These are phyloP conservation scores for Sarcophaga rosellei DNA, from an alignment of 2,888 invertebrate genomes.

Conservation along the genomic window DNA sequence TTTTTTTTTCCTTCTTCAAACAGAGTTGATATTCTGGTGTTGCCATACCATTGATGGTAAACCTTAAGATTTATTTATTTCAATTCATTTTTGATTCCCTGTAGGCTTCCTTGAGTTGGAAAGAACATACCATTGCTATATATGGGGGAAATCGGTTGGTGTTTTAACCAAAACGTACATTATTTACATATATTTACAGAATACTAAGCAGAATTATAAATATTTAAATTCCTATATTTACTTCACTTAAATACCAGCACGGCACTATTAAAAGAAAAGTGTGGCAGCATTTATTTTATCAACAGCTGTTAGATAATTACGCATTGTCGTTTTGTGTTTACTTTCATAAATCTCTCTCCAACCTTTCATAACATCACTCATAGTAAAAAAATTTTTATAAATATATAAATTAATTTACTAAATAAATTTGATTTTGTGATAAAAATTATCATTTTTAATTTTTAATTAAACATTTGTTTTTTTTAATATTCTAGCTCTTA, in stretches of 20 bases:
- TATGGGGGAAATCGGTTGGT: no score
- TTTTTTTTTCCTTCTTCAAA: conserved; percentile 6
- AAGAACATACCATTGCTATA: no score
- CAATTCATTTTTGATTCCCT: no score
- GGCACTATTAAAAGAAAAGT: background rate
- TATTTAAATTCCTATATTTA: no score
- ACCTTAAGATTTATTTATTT: no score
- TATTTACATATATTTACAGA: no score
- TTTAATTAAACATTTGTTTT: background rate
- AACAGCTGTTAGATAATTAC: conserved; percentile 11
- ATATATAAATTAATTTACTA: background rate
- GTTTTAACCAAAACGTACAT: no score
- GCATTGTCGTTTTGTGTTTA: conserved; percentile 3
- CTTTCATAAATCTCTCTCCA: background rate
- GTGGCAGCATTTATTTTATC: background rate
- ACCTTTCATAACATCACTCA: background rate
- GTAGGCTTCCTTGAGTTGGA: no score
- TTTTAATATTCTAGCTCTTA: background rate
- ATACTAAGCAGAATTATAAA: no score
- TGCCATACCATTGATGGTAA: conserved; percentile 10
- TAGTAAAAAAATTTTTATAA: background rate
- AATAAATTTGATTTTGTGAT: background rate
- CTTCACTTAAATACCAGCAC: background rate
- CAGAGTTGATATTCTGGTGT: conserved; percentile 36
- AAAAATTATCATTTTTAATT: background rate